phyloP scores from a whole-genome alignment of 64 coral and sea anemone species.

The Porites australiensis region DNA sequence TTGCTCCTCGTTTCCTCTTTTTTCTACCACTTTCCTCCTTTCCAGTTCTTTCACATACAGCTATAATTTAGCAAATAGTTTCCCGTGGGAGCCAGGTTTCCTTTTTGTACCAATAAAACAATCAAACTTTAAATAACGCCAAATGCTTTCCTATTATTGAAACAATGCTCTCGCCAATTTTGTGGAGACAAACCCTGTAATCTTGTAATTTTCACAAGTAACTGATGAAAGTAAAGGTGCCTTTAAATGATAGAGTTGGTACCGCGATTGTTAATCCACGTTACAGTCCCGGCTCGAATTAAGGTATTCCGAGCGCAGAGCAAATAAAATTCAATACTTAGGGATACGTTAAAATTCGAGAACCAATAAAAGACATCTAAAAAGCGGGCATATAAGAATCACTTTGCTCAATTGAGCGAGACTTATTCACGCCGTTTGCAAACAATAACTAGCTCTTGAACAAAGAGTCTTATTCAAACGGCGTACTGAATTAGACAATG shows the following conservation, averaged over 20 bases:
- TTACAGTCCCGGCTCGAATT: not conserved
- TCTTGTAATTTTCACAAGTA: not conserved
- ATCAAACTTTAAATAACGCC: conserved; percentile 1
- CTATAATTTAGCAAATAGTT: not conserved
- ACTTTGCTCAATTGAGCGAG: conserved; percentile 9
- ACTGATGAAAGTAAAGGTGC: not conserved
- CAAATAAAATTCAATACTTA: not conserved
- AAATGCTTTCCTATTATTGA: conserved; percentile 2
- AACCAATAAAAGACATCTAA: not conserved
- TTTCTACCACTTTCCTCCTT: not conserved
- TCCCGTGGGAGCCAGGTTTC: conserved; percentile 17
- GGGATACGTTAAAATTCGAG: not conserved
- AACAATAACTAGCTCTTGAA: not conserved
- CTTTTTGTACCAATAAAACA: not conserved
- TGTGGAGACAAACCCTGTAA: not conserved
- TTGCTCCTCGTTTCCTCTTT: not conserved
- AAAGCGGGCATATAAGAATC: not conserved
- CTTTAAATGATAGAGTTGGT: not conserved
- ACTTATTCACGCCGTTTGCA: not conserved
- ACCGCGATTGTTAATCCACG: not conserved
- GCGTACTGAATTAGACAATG: not conserved
- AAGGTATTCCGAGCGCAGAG: not conserved
- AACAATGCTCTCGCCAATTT: conserved; percentile 7
- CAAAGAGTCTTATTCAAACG: not conserved
- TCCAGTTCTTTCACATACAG: not conserved